Base-by-base conservation (phyloP, 2,888 invertebrate species). In the Nephrocerus scutellatus region DNA sequence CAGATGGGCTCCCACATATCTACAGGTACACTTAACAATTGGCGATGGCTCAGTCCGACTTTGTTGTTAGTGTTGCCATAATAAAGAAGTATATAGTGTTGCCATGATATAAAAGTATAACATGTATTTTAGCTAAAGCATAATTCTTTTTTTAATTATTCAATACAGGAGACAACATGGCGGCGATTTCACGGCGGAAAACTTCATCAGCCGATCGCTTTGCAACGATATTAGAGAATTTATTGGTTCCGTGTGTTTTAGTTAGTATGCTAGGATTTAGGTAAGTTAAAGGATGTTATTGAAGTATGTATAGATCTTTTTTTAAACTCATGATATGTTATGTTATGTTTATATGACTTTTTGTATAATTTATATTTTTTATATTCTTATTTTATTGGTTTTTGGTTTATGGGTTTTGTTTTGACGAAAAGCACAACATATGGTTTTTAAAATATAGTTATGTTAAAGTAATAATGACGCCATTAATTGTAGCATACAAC, bases 161-260 rank as follows among this genome's bases (percentile, higher is more conserved):
- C n/a, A n/a, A n/a, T 54, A 30, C 75, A 88, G 89, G 88, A 63
- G 88, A 89, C 74, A 88, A 88, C 70, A 88, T 88, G 79, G 88
- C 89, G 57, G 88, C 89, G 53, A 88, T 88, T 58, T 77, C 86
- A 55, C 79, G 86, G 64, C 78, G 87, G 66, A 86, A 84, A 69
- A 75, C 75, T 48, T 68, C 70, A 44, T 68, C 69, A 48, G 67
- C 68, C 46, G 66, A 62, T 58, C 65, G 64, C 52, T 60, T 67
- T 47, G 60, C 66, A 58, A 65, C 64, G 55, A 67, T 68, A 59
- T 60, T 67, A 51, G 57, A 58, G 57, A 64, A 61, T 50, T 60
- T 68, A 59, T 53, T 67, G 55, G 65, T 66, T 55, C 63, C 67
- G 48, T 66, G 67, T 55, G 54, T 66, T 47, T 51, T 68, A 55